These are phyloP conservation scores for Oryctes rhinoceros DNA, from an alignment of 1,140 invertebrate genomes.

Conservation along the genomic window DNA sequence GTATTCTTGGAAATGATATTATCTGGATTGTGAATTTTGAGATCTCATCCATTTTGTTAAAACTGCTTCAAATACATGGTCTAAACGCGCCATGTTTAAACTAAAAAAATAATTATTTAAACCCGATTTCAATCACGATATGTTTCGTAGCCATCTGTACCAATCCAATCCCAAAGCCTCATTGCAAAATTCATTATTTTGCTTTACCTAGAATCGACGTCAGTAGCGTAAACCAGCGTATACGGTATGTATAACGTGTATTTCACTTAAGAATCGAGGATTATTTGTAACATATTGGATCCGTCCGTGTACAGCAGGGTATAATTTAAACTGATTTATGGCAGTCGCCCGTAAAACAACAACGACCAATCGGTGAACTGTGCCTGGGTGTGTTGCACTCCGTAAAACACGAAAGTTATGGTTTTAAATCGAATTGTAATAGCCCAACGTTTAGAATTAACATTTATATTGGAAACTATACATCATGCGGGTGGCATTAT, in stretches of 20 bases:
- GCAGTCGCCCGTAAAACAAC: conserved; percentile 5
- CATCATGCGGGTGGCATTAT: conserved; percentile 10
- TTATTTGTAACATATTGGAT: not conserved
- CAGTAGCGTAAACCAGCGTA: not conserved
- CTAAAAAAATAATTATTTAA: too few species aligned
- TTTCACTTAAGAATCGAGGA: not conserved
- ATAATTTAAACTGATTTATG: conserved; percentile 19
- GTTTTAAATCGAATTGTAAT: conserved; percentile 22
- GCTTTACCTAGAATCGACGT: not conserved
- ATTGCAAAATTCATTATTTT: not conserved
- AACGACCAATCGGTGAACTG: not conserved
- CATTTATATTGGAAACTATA: conserved; percentile 15
- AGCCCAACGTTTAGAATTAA: not conserved
- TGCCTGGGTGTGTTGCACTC: not conserved
- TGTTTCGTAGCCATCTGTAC: too few species aligned
- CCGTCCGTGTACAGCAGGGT: not conserved
- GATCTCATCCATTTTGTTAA: too few species aligned
- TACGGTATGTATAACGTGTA: not conserved
- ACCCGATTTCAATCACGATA: too few species aligned
- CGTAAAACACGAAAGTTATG: conserved; percentile 15
- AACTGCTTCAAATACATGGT: too few species aligned
- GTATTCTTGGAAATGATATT: too few species aligned
- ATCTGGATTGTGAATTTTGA: too few species aligned
- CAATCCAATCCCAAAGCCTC: not conserved
- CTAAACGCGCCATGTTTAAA: too few species aligned